These are phyloP conservation scores for Ptychochromis oligacanthus DNA, from an alignment of 2,113 vertebrate species.

Conservation along the genomic window DNA sequence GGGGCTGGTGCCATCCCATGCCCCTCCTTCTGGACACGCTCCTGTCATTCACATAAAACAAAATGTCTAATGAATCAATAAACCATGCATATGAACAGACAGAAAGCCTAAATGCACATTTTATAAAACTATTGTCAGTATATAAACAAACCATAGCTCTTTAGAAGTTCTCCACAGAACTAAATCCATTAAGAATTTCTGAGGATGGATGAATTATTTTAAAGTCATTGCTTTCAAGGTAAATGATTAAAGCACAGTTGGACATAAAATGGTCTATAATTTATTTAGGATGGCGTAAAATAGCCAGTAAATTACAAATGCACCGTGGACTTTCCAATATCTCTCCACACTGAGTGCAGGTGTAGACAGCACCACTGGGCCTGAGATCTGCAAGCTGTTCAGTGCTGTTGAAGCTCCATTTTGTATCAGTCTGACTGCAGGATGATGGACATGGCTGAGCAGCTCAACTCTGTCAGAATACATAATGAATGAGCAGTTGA, in stretches of 20 bases:
- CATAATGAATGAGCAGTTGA: conserved; percentile 4
- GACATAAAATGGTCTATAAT: neutral
- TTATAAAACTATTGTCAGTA: neutral
- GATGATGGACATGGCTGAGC: conserved; percentile 3
- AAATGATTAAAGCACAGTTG: neutral
- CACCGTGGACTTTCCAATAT: neutral
- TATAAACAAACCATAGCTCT: neutral
- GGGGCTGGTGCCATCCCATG: no score
- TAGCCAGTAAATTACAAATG: conserved; percentile 20
- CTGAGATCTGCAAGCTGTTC: neutral
- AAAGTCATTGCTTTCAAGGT: neutral
- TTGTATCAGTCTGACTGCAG: conserved; percentile 6
- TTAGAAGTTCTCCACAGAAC: neutral
- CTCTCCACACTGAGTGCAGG: neutral
- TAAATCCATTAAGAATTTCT: neutral
- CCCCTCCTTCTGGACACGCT: no score
- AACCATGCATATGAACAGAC: neutral
- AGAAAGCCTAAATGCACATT: neutral
- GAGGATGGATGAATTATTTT: neutral
- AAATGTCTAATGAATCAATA: neutral
- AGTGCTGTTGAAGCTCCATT: neutral
- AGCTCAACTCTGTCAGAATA: conserved; percentile 1
- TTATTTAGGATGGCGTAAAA: conserved; percentile 12
- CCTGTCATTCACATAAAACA: neutral
- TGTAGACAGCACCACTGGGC: neutral